Percentiles rank a stretch among this genome's conserved stretches.
Evolutionary conservation across 2,113 vertebrate genomes (phyloP).

Genomic region (Colossoma macropomum): DNA sequence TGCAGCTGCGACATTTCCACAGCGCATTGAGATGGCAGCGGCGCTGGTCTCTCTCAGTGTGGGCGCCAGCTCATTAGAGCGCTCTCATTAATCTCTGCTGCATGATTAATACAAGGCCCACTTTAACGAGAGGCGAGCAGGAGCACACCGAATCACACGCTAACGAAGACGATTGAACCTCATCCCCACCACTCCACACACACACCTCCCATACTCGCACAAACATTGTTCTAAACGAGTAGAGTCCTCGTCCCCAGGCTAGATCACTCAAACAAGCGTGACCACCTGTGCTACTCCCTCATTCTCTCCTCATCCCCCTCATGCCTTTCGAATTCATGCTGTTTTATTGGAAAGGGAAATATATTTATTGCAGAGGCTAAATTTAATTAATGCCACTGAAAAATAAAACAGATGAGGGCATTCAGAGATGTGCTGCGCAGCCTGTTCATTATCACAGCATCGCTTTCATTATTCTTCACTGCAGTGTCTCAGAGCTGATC

Average conservation of each 20-base stretch:
- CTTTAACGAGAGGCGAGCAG: constrained; percentile 45
- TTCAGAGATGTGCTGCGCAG: background rate
- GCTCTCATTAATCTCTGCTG: constrained; percentile 47
- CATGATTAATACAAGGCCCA: constrained; percentile 53
- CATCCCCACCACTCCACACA: background rate
- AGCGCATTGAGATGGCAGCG: constrained; percentile 3
- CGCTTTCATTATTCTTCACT: background rate
- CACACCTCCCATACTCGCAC: background rate
- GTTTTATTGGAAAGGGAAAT: background rate
- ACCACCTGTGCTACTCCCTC: constrained; percentile 32
- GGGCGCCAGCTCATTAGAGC: constrained; percentile 52
- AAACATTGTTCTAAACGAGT: constrained; percentile 48
- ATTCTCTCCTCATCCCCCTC: background rate
- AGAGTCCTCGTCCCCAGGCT: constrained; percentile 6
- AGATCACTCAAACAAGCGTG: constrained; percentile 24
- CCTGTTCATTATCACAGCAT: constrained; percentile 17
- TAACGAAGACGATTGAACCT: constrained; percentile 35
- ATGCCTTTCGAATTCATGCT: constrained; percentile 17
- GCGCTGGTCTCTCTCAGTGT: background rate
- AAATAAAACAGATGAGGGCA: constrained; percentile 16
- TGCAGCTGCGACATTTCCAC: constrained; percentile 6
- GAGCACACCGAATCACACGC: constrained; percentile 20
- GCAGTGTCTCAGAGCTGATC: background rate
- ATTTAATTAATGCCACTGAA: constrained; percentile 25
- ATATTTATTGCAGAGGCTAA: background rate